Evolutionary conservation across 1,140 invertebrate species (phyloP).

Genomic region (Pomacea maculata): DNA sequence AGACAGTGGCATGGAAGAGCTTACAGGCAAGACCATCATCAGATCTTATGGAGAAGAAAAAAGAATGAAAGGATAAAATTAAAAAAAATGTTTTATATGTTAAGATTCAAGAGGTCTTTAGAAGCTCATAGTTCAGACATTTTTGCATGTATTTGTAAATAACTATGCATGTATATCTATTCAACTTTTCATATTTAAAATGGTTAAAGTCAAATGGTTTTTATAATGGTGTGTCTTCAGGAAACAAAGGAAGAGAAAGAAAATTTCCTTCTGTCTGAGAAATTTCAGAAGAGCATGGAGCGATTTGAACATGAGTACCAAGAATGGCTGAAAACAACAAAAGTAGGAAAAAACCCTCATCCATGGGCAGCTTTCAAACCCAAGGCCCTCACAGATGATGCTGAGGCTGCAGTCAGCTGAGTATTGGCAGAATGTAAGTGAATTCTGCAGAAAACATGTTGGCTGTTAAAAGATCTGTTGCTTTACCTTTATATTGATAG

Average conservation of each 20-base stretch:
- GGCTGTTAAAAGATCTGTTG: no score
- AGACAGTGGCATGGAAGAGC: no score
- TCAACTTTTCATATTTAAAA: not conserved
- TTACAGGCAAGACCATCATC: no score
- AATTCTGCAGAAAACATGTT: no score
- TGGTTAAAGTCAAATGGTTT: not conserved
- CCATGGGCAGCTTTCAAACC: slow-evolving; percentile 34
- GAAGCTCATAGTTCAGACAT: not conserved
- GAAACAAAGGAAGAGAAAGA: slow-evolving; percentile 23
- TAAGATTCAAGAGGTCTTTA: not conserved
- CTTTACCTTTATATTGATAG: no score
- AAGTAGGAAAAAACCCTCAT: slow-evolving; percentile 22
- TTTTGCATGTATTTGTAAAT: not conserved
- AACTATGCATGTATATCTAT: not conserved
- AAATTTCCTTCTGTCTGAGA: slow-evolving; percentile 15
- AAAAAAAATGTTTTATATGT: not conserved
- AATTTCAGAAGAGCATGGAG: slow-evolving; percentile 28
- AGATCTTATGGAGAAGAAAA: no score
- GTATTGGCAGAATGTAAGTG: no score
- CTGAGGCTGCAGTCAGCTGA: not conserved
- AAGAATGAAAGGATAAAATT: not conserved
- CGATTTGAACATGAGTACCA: slow-evolving; percentile 38
- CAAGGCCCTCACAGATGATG: not conserved
- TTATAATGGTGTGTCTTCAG: slow-evolving; percentile 19
- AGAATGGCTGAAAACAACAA: slow-evolving; percentile 34